Evolutionary conservation across 2,113 vertebrate species (phyloP).

Genomic region (Gnathonemus longibarbis): DNA sequence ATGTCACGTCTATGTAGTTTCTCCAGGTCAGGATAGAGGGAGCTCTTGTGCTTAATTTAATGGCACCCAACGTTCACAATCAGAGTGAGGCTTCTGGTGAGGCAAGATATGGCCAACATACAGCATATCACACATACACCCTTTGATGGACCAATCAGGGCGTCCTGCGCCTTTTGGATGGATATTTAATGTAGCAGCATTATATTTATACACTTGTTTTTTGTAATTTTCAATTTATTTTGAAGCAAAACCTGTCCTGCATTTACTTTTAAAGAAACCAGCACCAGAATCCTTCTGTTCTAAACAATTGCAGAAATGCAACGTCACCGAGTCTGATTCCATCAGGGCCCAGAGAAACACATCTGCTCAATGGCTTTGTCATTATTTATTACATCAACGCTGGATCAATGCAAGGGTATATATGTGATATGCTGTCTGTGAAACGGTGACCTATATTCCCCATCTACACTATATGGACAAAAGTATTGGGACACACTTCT

Average conservation of each 20-base stretch:
- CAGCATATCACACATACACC: background rate
- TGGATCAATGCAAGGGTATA: background rate
- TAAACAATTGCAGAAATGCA: background rate
- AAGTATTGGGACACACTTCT: background rate
- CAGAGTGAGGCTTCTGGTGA: background rate
- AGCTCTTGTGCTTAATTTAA: background rate
- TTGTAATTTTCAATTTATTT: background rate
- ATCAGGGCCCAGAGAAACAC: background rate
- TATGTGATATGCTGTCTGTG: background rate
- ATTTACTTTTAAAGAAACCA: background rate
- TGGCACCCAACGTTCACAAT: background rate
- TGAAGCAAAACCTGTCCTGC: background rate
- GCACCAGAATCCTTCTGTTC: background rate
- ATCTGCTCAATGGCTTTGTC: background rate
- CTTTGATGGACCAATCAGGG: background rate
- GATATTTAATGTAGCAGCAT: background rate
- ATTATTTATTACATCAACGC: background rate
- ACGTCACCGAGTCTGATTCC: background rate
- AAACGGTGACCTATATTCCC: background rate
- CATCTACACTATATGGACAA: background rate
- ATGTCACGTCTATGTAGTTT: background rate
- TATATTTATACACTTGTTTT: background rate
- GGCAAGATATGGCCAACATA: background rate
- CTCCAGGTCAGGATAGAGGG: background rate
- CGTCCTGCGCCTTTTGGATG: background rate